Evolutionary conservation across 2,113 vertebrate species (phyloP), one percentile per base, ranked within the genome.

Genomic region (Cyprinus carpio): DNA sequence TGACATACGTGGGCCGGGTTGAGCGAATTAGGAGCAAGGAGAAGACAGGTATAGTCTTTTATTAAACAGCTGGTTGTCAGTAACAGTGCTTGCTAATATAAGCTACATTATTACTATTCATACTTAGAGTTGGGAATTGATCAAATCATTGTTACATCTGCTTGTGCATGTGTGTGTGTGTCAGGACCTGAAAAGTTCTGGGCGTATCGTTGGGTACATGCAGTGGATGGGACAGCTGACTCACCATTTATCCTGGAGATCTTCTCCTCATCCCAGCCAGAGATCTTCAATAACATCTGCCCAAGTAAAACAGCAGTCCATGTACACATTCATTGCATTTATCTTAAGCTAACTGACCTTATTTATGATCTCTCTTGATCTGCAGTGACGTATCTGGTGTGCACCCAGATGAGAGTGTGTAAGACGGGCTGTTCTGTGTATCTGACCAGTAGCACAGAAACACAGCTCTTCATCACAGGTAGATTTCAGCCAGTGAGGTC

Each of bases 331-430:
- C n/a, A 60, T 23, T n/a, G 8, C 8, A 34, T 58, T 27, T 62
- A 8, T 54, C 3, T n/a, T 6, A 46, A 60, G n/a, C 37, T 23
- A 4, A 13, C 56, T 20, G 1, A 62, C 58, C 23, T 60, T 15
- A 7, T n/a, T n/a, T 43, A 54, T 20, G 43, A 27, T 56, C 20
- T 51, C 18, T 51, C 62, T n/a, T 20, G 10, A 12, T 27, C n/a
- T 78, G 3, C 87, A 95, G 95, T 95, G 95, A 91, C 90, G 9
- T 96, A 96, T 90, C 89, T 99, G 84, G 94, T 97, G 75, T 98
- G 97, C 90, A 98, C 96, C 74, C 97, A 99, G 89, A 96, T 98
- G 96, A 95, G 96, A 85, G 94, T 98, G 85, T 94, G 96, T 85
- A 92, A 93, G 75, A 81, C 89, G 6, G 94, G 91, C 85, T 86